These are phyloP conservation scores for Psittacula cyanocephala DNA, from an alignment of 2,113 vertebrate species.

Conservation along the genomic window DNA sequence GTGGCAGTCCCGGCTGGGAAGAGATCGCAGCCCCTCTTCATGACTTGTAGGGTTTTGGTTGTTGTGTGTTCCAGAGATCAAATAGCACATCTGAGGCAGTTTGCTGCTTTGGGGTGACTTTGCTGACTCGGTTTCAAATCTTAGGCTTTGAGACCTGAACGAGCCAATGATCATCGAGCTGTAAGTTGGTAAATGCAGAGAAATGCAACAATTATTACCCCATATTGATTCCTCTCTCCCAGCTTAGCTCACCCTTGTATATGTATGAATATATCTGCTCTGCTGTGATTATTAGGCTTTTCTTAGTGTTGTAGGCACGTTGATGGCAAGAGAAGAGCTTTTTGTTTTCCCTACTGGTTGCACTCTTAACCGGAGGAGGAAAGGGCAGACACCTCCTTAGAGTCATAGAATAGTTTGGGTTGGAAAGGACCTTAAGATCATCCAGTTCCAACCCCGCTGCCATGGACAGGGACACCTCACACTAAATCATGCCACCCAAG, in stretches of 20 bases:
- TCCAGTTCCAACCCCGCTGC: no score
- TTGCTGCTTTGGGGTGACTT: background rate
- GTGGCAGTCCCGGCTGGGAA: background rate
- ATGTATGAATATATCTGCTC: no score
- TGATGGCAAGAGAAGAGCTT: no score
- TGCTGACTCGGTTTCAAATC: background rate
- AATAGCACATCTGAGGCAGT: fast-evolving
- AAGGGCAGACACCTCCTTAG: background rate
- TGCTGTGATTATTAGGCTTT: background rate
- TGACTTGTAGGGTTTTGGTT: background rate
- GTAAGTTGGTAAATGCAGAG: background rate
- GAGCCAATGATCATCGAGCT: background rate
- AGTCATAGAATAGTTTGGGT: no score
- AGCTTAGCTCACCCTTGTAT: background rate
- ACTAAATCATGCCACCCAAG: no score
- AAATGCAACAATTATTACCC: background rate
- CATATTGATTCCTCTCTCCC: fast-evolving
- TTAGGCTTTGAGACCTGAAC: no score
- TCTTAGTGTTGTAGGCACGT: background rate
- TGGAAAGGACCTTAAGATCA: no score
- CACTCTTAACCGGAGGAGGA: background rate
- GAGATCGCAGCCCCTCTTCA: background rate
- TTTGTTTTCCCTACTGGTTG: background rate
- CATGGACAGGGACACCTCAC: no score
- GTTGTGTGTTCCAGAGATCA: background rate